phyloP scores from a whole-genome alignment of 2,888 invertebrate species.

The Megastigmus dorsalis region DNA sequence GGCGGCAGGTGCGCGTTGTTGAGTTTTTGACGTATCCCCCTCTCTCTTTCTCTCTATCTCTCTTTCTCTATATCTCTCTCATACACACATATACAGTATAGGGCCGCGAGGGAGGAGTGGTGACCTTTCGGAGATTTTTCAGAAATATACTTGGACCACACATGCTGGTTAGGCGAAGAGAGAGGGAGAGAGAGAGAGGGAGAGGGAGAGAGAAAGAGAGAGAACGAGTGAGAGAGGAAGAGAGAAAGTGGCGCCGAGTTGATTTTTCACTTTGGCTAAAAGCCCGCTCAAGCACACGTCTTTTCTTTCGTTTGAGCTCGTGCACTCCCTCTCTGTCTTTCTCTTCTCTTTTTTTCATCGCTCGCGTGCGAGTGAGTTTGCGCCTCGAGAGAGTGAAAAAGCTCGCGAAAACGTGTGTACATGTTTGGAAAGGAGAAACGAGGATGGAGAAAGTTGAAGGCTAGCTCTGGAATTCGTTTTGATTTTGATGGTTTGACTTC shows the following conservation, averaged over 20 bases:
- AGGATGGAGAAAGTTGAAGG: not conserved
- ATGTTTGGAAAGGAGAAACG: not conserved
- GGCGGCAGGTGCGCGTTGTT: conserved; percentile 19
- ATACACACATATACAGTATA: too few relatives aligned
- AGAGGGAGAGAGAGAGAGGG: not conserved
- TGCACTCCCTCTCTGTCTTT: too few relatives aligned
- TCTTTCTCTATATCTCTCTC: not conserved
- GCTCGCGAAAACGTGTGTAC: not conserved
- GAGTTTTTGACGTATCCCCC: conserved; percentile 13
- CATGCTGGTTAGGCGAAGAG: not conserved
- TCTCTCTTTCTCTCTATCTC: not conserved
- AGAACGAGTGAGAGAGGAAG: not conserved
- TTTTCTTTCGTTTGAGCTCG: not conserved
- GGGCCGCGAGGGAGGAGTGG: not conserved
- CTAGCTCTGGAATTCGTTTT: not conserved
- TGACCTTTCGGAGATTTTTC: too few relatives aligned
- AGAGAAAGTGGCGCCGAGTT: conserved; percentile 11
- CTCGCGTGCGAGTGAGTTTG: not conserved
- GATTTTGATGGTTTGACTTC: conserved; percentile 7
- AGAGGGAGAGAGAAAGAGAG: too few relatives aligned
- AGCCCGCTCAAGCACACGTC: not conserved
- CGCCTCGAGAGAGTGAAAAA: not conserved
- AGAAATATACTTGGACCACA: not conserved
- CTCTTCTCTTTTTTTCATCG: not conserved
- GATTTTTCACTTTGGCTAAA: conserved; percentile 44